Evolutionary conservation across 2,113 vertebrate species (phyloP), one percentile per base, ranked within the genome.

Genomic region (Paedocypris sp.): DNA sequence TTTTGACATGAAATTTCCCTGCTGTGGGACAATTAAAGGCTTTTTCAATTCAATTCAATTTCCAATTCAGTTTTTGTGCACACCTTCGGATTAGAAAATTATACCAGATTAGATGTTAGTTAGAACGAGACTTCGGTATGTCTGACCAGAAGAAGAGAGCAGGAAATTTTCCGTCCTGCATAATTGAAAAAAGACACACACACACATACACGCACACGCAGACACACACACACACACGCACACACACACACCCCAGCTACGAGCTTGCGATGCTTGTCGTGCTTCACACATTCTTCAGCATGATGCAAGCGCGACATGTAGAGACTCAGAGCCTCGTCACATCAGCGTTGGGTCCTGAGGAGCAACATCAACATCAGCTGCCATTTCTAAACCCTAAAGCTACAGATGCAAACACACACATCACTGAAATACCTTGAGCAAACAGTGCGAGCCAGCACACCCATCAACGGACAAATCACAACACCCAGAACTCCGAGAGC

Each of bases 381-480:
- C 47, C 69, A 70, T 81, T 79, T 72, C 64, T 60, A 70, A 73
- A 61, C 8, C 18, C 56, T 64, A 57, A n/a, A 22, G 60, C 43
- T 15, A 70, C 31, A 54, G 67, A 65, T 75, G 56, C 47, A 36
- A 38, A 62, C n/a, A 64, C 66, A 60, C 66, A 33, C 41, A 23
- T 28, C 53, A 60, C 67, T 68, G 69, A 75, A 74, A 77, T 70
- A 73, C 72, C 64, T 62, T 60, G 41, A 63, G 65, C 68, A 77
- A 71, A 67, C 61, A 75, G 39, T 65, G 52, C 39, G n/a, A 72
- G 71, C 72, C 56, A 50, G 63, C 54, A 56, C 62, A 71, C 66
- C 52, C 46, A 54, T 58, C 52, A 33, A 64, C n/a, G 23, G 57
- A 78, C 74, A 75, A 13, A 64, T 49, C 63, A 64, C 58, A 38